Conservation (phyloP, 2,797 vertebrate genomes). For the Muscicapa striata region DNA sequence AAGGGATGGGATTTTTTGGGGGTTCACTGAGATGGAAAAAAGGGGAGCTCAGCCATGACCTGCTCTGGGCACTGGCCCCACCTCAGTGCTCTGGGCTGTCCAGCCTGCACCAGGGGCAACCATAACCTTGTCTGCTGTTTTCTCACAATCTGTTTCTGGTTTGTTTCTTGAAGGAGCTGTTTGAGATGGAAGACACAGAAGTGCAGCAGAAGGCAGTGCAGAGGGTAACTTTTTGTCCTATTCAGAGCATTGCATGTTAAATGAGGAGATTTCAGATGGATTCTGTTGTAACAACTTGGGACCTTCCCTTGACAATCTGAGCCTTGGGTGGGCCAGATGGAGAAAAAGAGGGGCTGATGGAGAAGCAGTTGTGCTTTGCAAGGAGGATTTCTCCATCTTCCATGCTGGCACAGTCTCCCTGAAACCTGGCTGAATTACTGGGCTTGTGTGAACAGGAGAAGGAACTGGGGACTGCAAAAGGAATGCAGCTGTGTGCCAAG, state of each 20-base stretch:
- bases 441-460: neutral
- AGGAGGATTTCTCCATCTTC: neutral
- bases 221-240: conserved; percentile 49
- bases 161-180: conserved; percentile 49
- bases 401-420: neutral
- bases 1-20: neutral
- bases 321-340: neutral
- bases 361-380: neutral
- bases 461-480: neutral
- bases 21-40: neutral
- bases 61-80: neutral
- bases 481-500: neutral
- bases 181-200: conserved; percentile 39
- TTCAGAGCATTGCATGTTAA: neutral
- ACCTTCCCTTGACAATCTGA: neutral
- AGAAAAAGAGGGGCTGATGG: neutral
- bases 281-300: neutral
- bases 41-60: neutral
- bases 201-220: neutral
- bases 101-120: neutral
- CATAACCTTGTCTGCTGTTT: neutral
- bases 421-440: neutral
- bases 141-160: neutral
- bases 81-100: neutral
- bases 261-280: neutral